Evolutionary conservation across 92 coral and sea anemone genomes (phyloP).

Genomic region (Palythoa caribaeorum): DNA sequence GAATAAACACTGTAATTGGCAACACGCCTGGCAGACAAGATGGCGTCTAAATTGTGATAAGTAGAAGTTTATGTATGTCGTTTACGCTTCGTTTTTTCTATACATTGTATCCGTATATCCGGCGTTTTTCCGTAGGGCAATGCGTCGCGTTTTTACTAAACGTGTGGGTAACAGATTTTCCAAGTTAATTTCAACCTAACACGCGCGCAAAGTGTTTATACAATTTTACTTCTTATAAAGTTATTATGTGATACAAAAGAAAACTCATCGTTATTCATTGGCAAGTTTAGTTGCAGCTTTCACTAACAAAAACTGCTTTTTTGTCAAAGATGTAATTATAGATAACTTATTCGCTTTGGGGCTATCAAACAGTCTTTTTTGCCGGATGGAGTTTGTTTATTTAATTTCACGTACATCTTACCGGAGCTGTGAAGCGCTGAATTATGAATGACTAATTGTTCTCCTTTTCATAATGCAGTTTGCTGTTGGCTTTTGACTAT

Average conservation of each 20-base stretch:
- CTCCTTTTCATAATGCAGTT: background rate
- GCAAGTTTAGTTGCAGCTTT: background rate
- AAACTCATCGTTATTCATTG: background rate
- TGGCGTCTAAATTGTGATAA: constrained; percentile 1
- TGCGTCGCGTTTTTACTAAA: background rate
- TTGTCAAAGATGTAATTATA: background rate
- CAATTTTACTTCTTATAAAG: background rate
- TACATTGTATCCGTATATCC: background rate
- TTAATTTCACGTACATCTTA: background rate
- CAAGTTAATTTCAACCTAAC: background rate
- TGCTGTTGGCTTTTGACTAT: background rate
- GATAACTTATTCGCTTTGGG: background rate
- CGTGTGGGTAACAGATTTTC: background rate
- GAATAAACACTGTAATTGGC: background rate
- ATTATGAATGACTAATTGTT: background rate
- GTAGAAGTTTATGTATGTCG: background rate
- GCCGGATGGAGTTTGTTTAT: background rate
- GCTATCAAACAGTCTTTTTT: background rate
- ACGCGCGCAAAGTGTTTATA: background rate
- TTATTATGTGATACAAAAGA: background rate
- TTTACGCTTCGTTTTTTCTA: background rate
- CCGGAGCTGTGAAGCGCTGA: background rate
- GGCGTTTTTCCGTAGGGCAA: background rate
- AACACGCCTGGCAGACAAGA: background rate
- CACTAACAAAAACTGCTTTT: background rate